phyloP scores from a whole-genome alignment of 1,140 invertebrate genomes.

The Rhopalosiphum maidis region DNA sequence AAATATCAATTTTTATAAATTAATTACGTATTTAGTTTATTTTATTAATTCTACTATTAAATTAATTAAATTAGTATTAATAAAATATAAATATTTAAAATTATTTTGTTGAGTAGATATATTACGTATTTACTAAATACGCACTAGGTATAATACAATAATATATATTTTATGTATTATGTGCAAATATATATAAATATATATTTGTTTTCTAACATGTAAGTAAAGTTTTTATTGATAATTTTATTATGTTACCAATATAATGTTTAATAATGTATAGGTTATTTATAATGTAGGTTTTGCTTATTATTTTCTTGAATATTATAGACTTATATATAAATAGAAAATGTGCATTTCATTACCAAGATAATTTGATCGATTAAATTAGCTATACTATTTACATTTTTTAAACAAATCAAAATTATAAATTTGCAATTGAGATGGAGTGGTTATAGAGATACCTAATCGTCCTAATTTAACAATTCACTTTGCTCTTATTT shows the following conservation, averaged over 20 bases:
- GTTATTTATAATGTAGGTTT: too few species aligned
- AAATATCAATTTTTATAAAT: background rate
- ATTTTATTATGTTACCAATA: too few species aligned
- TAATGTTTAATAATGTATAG: too few species aligned
- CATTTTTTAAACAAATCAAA: background rate
- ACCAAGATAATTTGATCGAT: background rate
- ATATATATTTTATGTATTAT: background rate
- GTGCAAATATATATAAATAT: too few species aligned
- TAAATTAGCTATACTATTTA: background rate
- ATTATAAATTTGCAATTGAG: background rate
- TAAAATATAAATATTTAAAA: background rate
- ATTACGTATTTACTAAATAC: background rate
- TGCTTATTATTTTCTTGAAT: too few species aligned
- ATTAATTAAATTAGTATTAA: background rate
- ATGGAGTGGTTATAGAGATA: background rate
- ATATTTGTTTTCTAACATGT: too few species aligned
- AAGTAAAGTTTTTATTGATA: too few species aligned
- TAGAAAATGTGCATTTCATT: too few species aligned
- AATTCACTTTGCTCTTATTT: background rate
- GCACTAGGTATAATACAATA: background rate
- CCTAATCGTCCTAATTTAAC: background rate
- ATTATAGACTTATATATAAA: too few species aligned
- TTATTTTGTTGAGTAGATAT: background rate
- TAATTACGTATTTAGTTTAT: background rate
- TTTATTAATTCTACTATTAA: background rate